These are phyloP conservation scores for Myotis findleyi DNA, from an alignment of 2,797 vertebrate species.

Conservation along the genomic window DNA sequence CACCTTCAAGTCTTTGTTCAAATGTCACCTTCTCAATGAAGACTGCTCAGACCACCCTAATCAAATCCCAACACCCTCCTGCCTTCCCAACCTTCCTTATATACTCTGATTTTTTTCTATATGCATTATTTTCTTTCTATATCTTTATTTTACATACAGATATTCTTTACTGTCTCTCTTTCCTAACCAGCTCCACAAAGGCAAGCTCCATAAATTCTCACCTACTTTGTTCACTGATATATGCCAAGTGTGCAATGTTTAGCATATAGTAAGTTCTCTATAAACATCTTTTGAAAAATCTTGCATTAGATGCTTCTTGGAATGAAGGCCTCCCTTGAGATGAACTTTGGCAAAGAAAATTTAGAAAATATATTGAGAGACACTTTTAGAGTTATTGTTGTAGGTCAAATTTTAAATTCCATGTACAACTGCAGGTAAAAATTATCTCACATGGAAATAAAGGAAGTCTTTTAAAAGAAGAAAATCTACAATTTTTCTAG, in stretches of 20 bases:
- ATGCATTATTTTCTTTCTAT: neutral
- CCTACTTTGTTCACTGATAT: neutral
- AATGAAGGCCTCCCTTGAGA: constrained; percentile 22
- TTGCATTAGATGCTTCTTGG: neutral
- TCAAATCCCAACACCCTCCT: neutral
- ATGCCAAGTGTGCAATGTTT: neutral
- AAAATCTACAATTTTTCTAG: neutral
- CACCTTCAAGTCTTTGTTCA: neutral
- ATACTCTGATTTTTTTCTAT: neutral
- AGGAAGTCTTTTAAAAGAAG: neutral
- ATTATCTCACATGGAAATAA: neutral
- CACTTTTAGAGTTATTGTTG: neutral
- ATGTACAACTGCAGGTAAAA: neutral
- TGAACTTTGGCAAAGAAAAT: neutral
- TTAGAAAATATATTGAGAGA: constrained; percentile 29
- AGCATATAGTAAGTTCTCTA: neutral
- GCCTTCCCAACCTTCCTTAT: neutral
- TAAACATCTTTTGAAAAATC: neutral
- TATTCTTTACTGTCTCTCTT: neutral
- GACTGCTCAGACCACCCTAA: neutral
- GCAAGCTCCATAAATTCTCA: neutral
- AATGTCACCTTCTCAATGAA: neutral
- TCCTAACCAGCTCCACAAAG: neutral
- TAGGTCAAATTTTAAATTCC: constrained; percentile 4
- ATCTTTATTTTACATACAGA: neutral